Evolutionary conservation across 2,113 vertebrate genomes (phyloP), one percentile per base, ranked within the genome.

Genomic region (Anoura caudifer): DNA sequence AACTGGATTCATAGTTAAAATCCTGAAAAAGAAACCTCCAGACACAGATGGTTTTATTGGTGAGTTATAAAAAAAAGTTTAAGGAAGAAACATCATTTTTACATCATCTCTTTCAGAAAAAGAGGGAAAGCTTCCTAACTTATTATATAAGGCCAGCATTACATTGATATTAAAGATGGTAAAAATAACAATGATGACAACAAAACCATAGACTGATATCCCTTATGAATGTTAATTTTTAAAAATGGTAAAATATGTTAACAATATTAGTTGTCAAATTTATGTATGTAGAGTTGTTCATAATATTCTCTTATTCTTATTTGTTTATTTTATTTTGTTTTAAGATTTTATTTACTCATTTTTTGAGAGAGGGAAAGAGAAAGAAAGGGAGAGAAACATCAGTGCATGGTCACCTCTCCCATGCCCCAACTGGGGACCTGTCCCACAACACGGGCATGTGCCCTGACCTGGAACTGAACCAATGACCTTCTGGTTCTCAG

Each of bases 81-180:
- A 91, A 83, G 24, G 73, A 95, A 92, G 13, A 86, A 87, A n/a
- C 28, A 77, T 8, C 20, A 82, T 38, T 93, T 90, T 90, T 82
- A 82, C 65, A 79, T 36, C 28, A 6, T 70, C 26, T 87, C 69
- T 92, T 90, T 45, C 28, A 91, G 76, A 88, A 93, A 47, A 52
- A 88, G 33, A 90, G 22, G 31, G 63, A 73, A 94, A 84, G 87
- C 13, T 77, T 69, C 50, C 50, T 26, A 81, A 16, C 6, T 79
- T 75, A 72, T 76, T 89, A 91, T 81, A 72, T 33, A 50, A 90
- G 54, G 26, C 3, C 20, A 69, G 20, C 75, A 75, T 83, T 76
- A 45, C 61, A 33, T 73, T 65, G 26, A 61, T 54, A 41, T 28
- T 47, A 87, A 36, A 80, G 50, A n/a, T 82, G 45, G 28, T 77